Evolutionary conservation across 2,888 invertebrate genomes (phyloP).

Genomic region (Drosophila macrospina): DNA sequence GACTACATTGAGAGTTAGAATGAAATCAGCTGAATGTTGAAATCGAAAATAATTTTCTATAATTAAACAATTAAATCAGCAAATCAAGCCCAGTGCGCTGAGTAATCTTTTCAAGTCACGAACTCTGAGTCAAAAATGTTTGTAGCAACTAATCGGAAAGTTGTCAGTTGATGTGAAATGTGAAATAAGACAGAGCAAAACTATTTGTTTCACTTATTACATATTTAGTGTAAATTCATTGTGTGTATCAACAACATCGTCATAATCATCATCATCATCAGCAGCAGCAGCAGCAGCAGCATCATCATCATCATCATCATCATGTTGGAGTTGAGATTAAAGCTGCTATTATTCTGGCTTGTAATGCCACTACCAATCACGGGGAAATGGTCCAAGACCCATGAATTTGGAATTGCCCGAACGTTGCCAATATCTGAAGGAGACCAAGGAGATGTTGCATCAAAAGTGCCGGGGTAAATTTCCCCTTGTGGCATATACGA

Average conservation of each 20-base stretch:
- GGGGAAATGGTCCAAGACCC: neutral
- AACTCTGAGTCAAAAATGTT: slow-evolving; percentile 44
- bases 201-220: neutral
- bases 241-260: slow-evolving; percentile 7
- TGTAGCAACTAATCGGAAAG: slow-evolving; percentile 15
- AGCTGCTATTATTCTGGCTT: slow-evolving; percentile 3
- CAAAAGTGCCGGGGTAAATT: slow-evolving; percentile 50
- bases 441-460: slow-evolving; percentile 4
- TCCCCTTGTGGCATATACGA: slow-evolving; percentile 51
- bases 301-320: slow-evolving; percentile 9
- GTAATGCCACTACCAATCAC: neutral
- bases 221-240: slow-evolving; percentile 29
- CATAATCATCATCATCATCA: slow-evolving; percentile 10
- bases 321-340: slow-evolving; percentile 9
- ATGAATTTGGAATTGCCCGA: slow-evolving; percentile 18
- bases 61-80: slow-evolving; percentile 76
- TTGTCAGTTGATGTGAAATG: slow-evolving; percentile 15
- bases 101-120: slow-evolving; percentile 55
- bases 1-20: slow-evolving; percentile 31
- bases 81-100: slow-evolving; percentile 34
- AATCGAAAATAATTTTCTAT: slow-evolving; percentile 72
- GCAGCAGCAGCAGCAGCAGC: neutral
- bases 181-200: slow-evolving; percentile 9
- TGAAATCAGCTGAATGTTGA: slow-evolving; percentile 31
- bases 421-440: slow-evolving; percentile 51